Percentiles rank a stretch among this genome's conserved stretches.
Conservation (phyloP, 2,797 vertebrate genomes). For the Pipistrellus nathusii region DNA sequence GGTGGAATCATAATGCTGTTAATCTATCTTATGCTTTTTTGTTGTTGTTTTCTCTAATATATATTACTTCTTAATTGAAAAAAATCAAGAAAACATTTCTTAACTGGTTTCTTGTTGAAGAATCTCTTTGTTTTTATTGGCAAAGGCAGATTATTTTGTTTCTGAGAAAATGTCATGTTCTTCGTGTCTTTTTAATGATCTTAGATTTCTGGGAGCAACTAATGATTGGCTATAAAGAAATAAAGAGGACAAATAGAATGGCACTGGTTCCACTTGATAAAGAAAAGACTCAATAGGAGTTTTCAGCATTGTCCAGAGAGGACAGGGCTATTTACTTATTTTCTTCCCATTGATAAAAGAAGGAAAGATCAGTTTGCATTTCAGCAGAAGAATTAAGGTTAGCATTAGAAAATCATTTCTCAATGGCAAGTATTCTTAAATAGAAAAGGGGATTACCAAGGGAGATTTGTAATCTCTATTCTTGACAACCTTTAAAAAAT, state of each 20-base stretch:
- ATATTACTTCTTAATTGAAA: not conserved
- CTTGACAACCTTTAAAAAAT: slow-evolving; percentile 50
- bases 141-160: slow-evolving; percentile 20
- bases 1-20: not conserved
- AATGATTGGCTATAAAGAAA: slow-evolving; percentile 23
- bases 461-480: slow-evolving; percentile 46
- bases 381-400: slow-evolving; percentile 59
- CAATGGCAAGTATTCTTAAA: slow-evolving; percentile 66
- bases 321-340: slow-evolving; percentile 26
- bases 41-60: not conserved
- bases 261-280: not conserved
- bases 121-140: slow-evolving; percentile 1
- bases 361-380: slow-evolving; percentile 42
- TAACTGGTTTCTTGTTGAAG: not conserved
- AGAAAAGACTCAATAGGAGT: slow-evolving; percentile 47
- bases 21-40: not conserved
- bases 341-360: slow-evolving; percentile 53
- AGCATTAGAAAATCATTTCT: slow-evolving; percentile 65
- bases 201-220: slow-evolving; percentile 39
- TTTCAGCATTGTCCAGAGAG: slow-evolving; percentile 19
- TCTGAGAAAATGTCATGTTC: slow-evolving; percentile 19
- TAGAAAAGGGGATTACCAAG: slow-evolving; percentile 32
- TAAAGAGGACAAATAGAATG: slow-evolving; percentile 23
- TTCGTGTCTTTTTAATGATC: not conserved
- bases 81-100: not conserved